Base-by-base conservation (phyloP, 2,888 invertebrate genomes). In the Blastobasis lacticolella region DNA sequence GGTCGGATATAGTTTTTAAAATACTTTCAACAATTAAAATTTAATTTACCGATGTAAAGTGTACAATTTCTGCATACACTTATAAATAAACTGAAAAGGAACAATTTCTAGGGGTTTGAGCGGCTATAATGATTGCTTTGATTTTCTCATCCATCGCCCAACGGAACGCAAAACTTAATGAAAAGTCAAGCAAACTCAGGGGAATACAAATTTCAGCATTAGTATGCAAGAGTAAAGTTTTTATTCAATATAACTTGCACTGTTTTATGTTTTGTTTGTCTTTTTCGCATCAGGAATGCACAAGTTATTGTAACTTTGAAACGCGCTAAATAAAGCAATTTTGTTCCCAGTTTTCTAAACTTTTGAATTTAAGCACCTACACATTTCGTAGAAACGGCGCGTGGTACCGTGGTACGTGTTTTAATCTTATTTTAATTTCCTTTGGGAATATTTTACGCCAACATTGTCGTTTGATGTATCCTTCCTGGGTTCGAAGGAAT, bases 161-260 rank as follows among this genome's bases (percentile, higher is more conserved):
- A 73, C 73, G 75, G 76, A 78, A 79, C 78, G 77, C 76, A 79
- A 73, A 80, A 80, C 75, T 83, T 82, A 84, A 85, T 83, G 82
- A 82, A 82, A 84, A 84, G 83, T 85, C 83, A 84, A 84, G 78
- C 76, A 79, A 83, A 83, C 83, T 84, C 79, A 71, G 77, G 73
- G 78, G 84, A 85, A 84, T 85, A 85, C 78, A 83, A 85, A 85
- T 82, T 84, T 80, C 69, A 78, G 68, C 81, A 85, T 86, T 86
- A 86, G 81, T 86, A 86, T 86, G 84, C 86, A 86, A 83, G 81
- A 81, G 73, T 72, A 81, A 86, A 85, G 84, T 86, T 85, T 83
- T 81, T 81, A 86, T 86, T 86, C 73, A 81, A 86, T 86, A 81
- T 78, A 81, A 78, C 81, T 83, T 81, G 81, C 81, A 78, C 67